phyloP scores from a whole-genome alignment of 2,888 invertebrate genomes.

The Petrolisthes manimaculis region DNA sequence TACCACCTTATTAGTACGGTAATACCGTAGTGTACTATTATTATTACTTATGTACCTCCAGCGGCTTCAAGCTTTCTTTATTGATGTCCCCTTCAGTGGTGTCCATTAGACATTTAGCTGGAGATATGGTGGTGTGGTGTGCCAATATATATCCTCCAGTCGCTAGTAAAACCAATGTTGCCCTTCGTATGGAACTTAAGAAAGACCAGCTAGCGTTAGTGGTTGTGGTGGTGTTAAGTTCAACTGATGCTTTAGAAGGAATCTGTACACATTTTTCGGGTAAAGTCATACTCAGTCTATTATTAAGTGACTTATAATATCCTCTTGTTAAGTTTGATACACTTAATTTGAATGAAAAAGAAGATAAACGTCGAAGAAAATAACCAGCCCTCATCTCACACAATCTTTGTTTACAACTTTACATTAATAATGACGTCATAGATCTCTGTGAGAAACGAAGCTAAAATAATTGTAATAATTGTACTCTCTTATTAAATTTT shows the following conservation, averaged over 20 bases:
- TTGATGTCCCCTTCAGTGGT: background rate
- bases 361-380: background rate
- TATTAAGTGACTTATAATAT: background rate
- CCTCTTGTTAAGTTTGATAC: background rate
- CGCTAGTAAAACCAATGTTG: background rate
- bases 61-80: background rate
- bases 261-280: background rate
- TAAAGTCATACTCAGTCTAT: background rate
- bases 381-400: too few relatives aligned
- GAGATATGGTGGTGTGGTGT: background rate
- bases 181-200: background rate
- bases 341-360: background rate
- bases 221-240: background rate
- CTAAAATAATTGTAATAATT: too few relatives aligned
- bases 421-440: too few relatives aligned
- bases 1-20: too few relatives aligned
- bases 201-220: background rate
- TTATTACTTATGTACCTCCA: background rate
- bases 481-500: too few relatives aligned
- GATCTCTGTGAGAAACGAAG: too few relatives aligned
- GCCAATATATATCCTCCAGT: background rate
- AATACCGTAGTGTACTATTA: too few relatives aligned
- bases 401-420: too few relatives aligned
- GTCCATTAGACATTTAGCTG: background rate
- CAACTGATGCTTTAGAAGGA: too few relatives aligned